Base-by-base conservation (phyloP, 2,888 invertebrate genomes). In the Phrixothrix hirtus region DNA sequence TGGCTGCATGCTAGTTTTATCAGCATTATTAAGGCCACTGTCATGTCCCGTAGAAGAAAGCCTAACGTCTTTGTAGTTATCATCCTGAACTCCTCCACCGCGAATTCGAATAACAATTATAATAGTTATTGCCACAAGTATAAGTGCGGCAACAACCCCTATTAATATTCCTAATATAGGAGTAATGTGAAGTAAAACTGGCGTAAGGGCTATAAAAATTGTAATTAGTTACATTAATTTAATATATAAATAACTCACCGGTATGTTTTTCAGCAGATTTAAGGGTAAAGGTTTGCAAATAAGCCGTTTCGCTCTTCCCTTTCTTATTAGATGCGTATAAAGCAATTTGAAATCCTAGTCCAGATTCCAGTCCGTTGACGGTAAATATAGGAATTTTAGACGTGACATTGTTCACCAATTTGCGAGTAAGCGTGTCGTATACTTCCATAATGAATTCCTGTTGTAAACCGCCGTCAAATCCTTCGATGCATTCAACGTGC, bases 141-240 rank as follows among this genome's bases (percentile, higher is more conserved):
- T 82, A 27, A 89, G 78, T 27, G 88, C 85, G 2, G 86, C 86
- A 17, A 92, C 85, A 36, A 89, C 84, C 3, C 91, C 91, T 14
- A 92, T 87, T 37, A 92, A 79, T 1, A 87, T 86, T 41, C 91
- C 89, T 42, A 94, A 78, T 4, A 93, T 81, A 0, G 93, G 92
- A 4, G 93, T 92, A 65, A 94, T 79, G 71, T 91, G 90, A 61
- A 92, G 88, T 61, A 88, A 83, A 45, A 89, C 88, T 31, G 89
- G 85, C 64, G 84, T 83, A 16, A 85, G 84, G 82, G 78, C 61
- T 37, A 72, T 72, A 75, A 69, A 26, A 71, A 11, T 4, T 25
- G 5, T 25, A 31, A 27, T 31, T 39, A 41, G 17, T 4, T 15
- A 1, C 15, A 10, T 13, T 12, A 14, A 21, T 13, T 11, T 7